Percentiles rank a stretch among this genome's conserved stretches.
These are phyloP conservation scores for Bombus haemorrhoidalis DNA, from an alignment of 1,140 invertebrate species.

Conservation along the genomic window DNA sequence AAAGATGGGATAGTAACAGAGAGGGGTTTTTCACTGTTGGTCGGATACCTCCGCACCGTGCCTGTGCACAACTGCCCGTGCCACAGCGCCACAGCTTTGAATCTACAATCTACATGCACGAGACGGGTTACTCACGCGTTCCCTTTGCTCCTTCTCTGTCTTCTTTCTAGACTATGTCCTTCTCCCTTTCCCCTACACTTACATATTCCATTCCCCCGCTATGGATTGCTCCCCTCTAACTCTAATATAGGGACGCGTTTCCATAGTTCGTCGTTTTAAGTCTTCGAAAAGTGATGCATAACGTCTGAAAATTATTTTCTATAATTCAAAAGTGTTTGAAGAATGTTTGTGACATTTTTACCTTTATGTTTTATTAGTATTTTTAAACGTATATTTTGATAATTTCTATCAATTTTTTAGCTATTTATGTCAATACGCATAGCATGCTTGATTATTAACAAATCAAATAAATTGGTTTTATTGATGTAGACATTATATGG, in stretches of 20 bases:
- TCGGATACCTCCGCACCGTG: constrained; percentile 49
- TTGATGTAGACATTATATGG: not conserved
- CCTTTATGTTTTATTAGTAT: constrained; percentile 36
- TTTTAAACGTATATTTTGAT: not conserved
- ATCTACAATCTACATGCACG: constrained; percentile 33
- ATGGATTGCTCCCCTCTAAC: not conserved
- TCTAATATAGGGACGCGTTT: constrained; percentile 23
- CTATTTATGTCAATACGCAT: no score
- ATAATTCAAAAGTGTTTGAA: not conserved
- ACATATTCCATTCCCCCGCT: constrained; percentile 8
- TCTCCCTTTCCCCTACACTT: constrained; percentile 1
- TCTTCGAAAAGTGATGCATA: not conserved
- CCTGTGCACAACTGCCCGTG: constrained; percentile 48
- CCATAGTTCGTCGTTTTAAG: constrained; percentile 5
- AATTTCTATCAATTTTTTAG: not conserved
- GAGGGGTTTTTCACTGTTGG: constrained; percentile 60
- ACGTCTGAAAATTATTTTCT: not conserved
- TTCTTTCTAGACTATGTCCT: not conserved
- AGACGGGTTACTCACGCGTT: constrained; percentile 46
- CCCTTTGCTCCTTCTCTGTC: not conserved
- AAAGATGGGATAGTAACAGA: constrained; percentile 23
- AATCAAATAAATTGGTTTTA: not conserved
- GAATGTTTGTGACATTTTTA: not conserved
- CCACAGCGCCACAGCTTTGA: constrained; percentile 31
- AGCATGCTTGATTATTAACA: not conserved